Conservation (phyloP, 1,140 invertebrate species). For the Nilaparvata lugens region DNA sequence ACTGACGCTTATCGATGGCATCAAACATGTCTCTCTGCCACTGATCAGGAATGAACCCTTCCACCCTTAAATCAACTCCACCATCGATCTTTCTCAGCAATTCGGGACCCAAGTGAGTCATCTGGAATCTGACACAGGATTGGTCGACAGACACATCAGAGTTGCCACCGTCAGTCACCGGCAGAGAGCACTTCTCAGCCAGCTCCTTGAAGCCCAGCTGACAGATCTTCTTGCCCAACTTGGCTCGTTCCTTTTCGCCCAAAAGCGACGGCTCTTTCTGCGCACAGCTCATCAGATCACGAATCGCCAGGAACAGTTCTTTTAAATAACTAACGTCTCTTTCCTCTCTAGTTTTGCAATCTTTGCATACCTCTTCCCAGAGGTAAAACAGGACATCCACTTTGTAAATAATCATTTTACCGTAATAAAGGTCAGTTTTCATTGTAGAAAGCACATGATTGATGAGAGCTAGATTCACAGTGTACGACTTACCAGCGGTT, state of each 20-base stretch:
- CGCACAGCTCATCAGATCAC: not conserved
- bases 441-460: not conserved
- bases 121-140: slow-evolving; percentile 20
- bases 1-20: slow-evolving; percentile 21
- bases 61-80: slow-evolving; percentile 16
- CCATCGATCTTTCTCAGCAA: slow-evolving; percentile 10
- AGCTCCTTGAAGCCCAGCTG: slow-evolving; percentile 19
- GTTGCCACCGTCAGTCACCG: not conserved
- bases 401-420: slow-evolving; percentile 8
- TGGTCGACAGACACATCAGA: not conserved
- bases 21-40: slow-evolving; percentile 24
- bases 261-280: slow-evolving; percentile 3
- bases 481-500: not conserved
- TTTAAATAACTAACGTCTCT: not conserved
- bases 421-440: not conserved
- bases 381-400: not conserved
- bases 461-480: not conserved
- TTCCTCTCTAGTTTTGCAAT: not conserved
- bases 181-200: slow-evolving; percentile 12
- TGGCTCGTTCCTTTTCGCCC: not conserved
- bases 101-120: slow-evolving; percentile 20
- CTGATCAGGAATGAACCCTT: slow-evolving; percentile 22
- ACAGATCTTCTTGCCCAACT: slow-evolving; percentile 11
- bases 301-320: slow-evolving; percentile 8
- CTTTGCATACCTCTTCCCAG: slow-evolving; percentile 9